Conservation (phyloP, 2,888 invertebrate species). For the Sphecodes monilicornis region DNA sequence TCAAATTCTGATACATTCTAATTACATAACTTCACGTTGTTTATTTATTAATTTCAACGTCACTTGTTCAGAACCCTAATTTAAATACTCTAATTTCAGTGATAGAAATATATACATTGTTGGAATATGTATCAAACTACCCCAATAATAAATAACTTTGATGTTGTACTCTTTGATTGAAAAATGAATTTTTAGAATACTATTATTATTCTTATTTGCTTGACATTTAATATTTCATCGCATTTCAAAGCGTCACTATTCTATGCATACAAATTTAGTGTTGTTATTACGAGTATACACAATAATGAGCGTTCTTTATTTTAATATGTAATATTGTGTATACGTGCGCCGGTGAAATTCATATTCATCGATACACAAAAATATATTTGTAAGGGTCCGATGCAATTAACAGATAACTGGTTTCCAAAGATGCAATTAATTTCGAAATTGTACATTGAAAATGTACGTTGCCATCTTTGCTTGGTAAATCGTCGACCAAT, state of each 20-base stretch:
- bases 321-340: neutral
- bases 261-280: neutral
- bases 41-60: conserved; percentile 43
- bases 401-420: conserved; percentile 4
- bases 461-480: conserved; percentile 64
- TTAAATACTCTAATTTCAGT: neutral
- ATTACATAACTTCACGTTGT: conserved; percentile 41
- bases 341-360: neutral
- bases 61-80: conserved; percentile 20
- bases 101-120: conserved; percentile 16
- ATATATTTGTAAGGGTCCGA: neutral
- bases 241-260: neutral
- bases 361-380: neutral
- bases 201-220: neutral
- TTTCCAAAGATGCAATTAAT: conserved; percentile 45
- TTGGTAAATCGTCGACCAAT: conserved; percentile 57
- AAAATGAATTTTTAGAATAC: neutral
- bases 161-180: neutral
- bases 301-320: conserved; percentile 4
- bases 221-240: neutral
- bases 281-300: neutral
- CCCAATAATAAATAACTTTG: conserved; percentile 1
- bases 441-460: conserved; percentile 58
- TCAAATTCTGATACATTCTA: conserved; percentile 35
- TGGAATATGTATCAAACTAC: neutral